Conservation (phyloP, 2,888 invertebrate species). For the Dolomedes plantarius region DNA sequence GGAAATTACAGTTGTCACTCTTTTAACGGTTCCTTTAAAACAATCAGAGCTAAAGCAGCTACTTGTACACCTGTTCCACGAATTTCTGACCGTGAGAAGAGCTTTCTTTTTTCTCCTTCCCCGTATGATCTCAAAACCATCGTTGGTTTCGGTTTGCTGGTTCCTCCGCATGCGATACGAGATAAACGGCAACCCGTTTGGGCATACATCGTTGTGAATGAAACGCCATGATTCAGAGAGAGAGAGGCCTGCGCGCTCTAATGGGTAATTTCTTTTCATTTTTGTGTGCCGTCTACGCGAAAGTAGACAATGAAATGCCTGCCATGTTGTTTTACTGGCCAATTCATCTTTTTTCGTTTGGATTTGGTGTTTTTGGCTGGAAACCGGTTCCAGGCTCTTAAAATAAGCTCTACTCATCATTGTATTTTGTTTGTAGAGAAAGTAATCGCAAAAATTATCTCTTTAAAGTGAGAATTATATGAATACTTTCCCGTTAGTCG, state of each 20-base stretch:
- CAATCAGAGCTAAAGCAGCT: background rate
- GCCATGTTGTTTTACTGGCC: background rate
- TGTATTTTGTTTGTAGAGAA: no score
- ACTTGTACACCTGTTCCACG: constrained; percentile 3
- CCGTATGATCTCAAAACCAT: background rate
- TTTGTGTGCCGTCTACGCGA: background rate
- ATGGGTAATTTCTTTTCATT: background rate
- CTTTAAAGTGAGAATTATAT: no score
- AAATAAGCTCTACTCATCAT: no score
- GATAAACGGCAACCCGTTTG: background rate
- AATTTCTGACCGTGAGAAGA: constrained; percentile 4
- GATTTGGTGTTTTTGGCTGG: no score
- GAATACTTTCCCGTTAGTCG: no score
- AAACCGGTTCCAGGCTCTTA: no score
- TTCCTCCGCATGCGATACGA: background rate
- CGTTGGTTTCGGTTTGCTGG: constrained; percentile 7
- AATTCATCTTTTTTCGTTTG: background rate
- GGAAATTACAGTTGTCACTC: background rate
- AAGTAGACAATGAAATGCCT: background rate
- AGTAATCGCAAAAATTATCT: no score
- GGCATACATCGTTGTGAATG: background rate
- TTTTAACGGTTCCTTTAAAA: background rate
- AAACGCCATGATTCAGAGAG: background rate
- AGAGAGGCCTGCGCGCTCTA: background rate
- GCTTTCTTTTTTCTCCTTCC: background rate